phyloP scores from a whole-genome alignment of 2,888 invertebrate species.

The Chloromyia formosa region DNA sequence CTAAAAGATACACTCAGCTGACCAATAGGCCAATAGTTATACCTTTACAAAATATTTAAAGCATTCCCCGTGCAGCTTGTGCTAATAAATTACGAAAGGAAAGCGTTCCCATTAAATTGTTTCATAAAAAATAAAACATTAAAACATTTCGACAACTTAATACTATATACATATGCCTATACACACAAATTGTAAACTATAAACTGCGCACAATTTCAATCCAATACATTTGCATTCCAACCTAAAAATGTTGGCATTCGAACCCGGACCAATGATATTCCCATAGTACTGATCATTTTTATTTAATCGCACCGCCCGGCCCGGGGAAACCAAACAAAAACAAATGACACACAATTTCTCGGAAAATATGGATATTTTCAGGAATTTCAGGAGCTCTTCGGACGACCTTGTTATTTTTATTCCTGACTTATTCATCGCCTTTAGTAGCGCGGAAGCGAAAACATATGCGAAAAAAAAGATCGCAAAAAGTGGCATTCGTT shows the following conservation, averaged over 20 bases:
- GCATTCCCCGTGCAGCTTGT: no score
- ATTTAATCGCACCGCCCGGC: no score
- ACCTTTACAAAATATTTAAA: no score
- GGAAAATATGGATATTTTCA: conserved; percentile 17
- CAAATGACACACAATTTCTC: conserved; percentile 21
- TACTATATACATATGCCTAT: no score
- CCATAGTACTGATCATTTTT: neutral
- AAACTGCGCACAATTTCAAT: conserved; percentile 15
- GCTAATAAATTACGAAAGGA: conserved; percentile 1
- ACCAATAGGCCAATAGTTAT: no score
- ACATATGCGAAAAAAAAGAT: neutral
- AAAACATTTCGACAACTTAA: neutral
- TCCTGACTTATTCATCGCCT: neutral
- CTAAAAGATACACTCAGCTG: neutral
- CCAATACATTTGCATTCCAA: neutral
- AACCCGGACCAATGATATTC: neutral
- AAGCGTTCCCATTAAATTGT: neutral
- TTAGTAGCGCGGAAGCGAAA: conserved; percentile 11
- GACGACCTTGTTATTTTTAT: no score
- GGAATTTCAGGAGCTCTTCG: conserved; percentile 8
- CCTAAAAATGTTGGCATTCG: conserved; percentile 2
- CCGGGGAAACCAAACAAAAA: neutral
- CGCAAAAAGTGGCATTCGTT: neutral
- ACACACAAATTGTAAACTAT: neutral
- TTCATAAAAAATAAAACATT: neutral